These are phyloP conservation scores for honey bee (Apis mellifera) DNA, from an alignment of 1,140 invertebrate species.

Conservation along the genomic window DNA sequence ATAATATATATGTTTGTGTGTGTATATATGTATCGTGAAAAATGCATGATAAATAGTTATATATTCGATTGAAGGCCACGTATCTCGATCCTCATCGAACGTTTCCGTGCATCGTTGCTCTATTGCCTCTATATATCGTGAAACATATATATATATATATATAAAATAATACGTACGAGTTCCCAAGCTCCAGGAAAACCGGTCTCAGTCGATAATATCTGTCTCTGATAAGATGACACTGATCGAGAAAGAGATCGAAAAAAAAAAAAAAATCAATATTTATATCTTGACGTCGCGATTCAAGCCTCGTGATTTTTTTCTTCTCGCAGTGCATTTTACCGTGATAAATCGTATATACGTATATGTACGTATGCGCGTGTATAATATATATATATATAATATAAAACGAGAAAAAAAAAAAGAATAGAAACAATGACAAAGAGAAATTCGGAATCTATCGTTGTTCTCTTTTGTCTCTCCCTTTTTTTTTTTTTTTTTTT, in stretches of 20 bases:
- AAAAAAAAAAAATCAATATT: slow-evolving; percentile 1
- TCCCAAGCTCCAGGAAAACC: slow-evolving; percentile 12
- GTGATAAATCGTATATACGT: background rate
- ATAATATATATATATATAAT: too few relatives aligned
- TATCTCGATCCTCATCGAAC: slow-evolving; percentile 10
- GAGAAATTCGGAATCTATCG: background rate
- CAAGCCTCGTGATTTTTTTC: background rate
- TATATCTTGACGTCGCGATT: background rate
- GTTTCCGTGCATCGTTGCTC: background rate
- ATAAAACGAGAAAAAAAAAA: too few relatives aligned
- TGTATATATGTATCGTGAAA: background rate
- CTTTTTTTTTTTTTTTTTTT: background rate
- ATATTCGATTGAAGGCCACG: background rate
- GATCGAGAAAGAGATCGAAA: slow-evolving; percentile 21
- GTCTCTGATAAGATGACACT: slow-evolving; percentile 25
- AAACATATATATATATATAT: too few relatives aligned
- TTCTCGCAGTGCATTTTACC: background rate
- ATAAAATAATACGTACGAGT: background rate
- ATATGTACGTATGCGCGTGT: too few relatives aligned
- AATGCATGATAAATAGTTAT: background rate
- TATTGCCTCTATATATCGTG: background rate
- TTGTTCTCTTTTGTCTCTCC: background rate
- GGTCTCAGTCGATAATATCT: slow-evolving; percentile 21
- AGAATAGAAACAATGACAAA: background rate
- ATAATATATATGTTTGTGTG: too few relatives aligned